phyloP scores from a whole-genome alignment of 2,888 invertebrate species.

The Caenorhabditis zanzibari region DNA sequence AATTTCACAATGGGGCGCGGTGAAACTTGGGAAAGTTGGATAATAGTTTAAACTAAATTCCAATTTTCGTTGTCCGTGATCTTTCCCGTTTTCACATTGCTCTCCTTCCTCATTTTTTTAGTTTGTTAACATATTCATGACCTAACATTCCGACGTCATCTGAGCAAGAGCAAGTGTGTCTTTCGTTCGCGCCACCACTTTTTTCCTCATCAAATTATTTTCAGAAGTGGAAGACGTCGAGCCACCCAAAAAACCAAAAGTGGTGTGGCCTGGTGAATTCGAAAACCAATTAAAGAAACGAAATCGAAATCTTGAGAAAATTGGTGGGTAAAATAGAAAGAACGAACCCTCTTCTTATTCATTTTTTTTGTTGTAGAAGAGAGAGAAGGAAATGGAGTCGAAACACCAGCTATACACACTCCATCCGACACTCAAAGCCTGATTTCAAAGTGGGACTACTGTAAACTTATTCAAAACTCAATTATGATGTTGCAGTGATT shows the following conservation, averaged over 20 bases:
- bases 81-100: too few relatives aligned
- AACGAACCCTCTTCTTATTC: not conserved
- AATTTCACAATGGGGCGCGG: too few relatives aligned
- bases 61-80: too few relatives aligned
- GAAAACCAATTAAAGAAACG: constrained; percentile 59
- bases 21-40: too few relatives aligned
- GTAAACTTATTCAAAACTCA: not conserved
- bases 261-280: constrained; percentile 63
- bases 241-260: constrained; percentile 39
- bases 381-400: constrained; percentile 7
- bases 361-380: constrained; percentile 26
- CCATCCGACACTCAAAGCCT: constrained; percentile 53
- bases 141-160: too few relatives aligned
- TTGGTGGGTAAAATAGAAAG: constrained; percentile 38
- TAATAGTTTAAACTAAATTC: too few relatives aligned
- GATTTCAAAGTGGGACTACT: constrained; percentile 42
- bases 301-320: constrained; percentile 40
- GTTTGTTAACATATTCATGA: too few relatives aligned
- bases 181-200: not conserved
- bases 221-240: constrained; percentile 45
- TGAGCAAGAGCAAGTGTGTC: not conserved
- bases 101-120: too few relatives aligned
- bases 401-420: constrained; percentile 50
- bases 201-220: constrained; percentile 18
- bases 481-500: constrained; percentile 36